Percentiles rank a stretch among this genome's conserved stretches.
These are phyloP conservation scores for Hemiprocne comata DNA, from an alignment of 2,113 vertebrate genomes.

Conservation along the genomic window DNA sequence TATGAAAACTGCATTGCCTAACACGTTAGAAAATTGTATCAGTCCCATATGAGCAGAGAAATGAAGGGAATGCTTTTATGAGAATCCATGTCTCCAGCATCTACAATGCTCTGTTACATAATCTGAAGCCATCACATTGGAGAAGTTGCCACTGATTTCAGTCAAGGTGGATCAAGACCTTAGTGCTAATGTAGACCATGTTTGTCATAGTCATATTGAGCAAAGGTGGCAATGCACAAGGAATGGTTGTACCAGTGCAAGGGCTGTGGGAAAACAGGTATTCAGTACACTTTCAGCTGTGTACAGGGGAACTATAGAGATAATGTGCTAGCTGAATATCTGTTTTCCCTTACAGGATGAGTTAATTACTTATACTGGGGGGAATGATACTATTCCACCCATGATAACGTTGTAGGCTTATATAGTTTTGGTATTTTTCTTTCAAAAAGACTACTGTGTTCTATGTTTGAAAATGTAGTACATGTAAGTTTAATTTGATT, in stretches of 20 bases:
- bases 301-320: rapidly evolving
- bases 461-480: neutral
- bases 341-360: neutral
- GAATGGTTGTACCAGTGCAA: neutral
- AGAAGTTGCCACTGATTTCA: neutral
- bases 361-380: neutral
- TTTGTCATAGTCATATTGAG: neutral
- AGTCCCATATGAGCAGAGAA: neutral
- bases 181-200: neutral
- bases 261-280: neutral
- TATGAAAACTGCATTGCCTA: neutral
- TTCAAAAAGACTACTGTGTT: neutral
- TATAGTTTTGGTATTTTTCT: neutral
- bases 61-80: neutral
- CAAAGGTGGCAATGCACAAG: neutral
- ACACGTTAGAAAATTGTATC: neutral
- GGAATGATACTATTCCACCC: neutral
- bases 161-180: neutral
- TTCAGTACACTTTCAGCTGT: neutral
- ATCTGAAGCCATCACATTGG: neutral
- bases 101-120: neutral
- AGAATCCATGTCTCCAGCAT: neutral
- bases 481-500: neutral
- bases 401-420: neutral
- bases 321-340: neutral